A percentile compares a stretch with the other conserved stretches of the same genome.
These are phyloP conservation scores for Lycocerus yunnanus DNA, from an alignment of 2,888 invertebrate genomes.

Conservation along the genomic window DNA sequence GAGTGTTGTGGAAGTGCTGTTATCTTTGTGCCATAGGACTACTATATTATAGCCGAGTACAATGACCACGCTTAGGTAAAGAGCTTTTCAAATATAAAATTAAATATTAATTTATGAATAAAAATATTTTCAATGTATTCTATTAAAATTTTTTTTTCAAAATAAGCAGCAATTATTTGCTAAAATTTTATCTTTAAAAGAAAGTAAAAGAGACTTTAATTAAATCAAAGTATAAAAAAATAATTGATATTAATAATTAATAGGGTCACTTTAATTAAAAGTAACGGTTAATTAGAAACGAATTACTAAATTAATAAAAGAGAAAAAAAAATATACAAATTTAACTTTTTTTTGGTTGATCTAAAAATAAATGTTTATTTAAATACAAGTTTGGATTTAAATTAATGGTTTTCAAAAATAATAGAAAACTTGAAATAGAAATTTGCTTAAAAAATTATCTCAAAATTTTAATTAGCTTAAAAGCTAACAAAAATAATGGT, in stretches of 20 bases:
- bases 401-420: background rate
- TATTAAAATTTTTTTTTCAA: too few species aligned
- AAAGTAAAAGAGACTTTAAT: background rate
- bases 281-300: background rate
- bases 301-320: background rate
- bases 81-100: background rate
- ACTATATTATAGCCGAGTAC: conserved; percentile 6
- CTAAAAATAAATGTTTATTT: background rate
- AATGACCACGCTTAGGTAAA: conserved; percentile 21
- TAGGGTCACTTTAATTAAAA: background rate
- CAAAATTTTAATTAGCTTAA: background rate
- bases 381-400: background rate
- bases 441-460: background rate
- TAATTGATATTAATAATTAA: background rate
- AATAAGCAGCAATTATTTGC: too few species aligned
- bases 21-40: conserved; percentile 32
- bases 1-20: conserved; percentile 28
- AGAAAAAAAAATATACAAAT: background rate
- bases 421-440: background rate
- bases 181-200: background rate
- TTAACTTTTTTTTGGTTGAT: background rate
- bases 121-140: too few species aligned
- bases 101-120: background rate
- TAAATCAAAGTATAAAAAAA: background rate
- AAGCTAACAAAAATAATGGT: background rate